Evolutionary conservation across 2,113 vertebrate species (phyloP).

Genomic region (Hippocampus abdominalis): DNA sequence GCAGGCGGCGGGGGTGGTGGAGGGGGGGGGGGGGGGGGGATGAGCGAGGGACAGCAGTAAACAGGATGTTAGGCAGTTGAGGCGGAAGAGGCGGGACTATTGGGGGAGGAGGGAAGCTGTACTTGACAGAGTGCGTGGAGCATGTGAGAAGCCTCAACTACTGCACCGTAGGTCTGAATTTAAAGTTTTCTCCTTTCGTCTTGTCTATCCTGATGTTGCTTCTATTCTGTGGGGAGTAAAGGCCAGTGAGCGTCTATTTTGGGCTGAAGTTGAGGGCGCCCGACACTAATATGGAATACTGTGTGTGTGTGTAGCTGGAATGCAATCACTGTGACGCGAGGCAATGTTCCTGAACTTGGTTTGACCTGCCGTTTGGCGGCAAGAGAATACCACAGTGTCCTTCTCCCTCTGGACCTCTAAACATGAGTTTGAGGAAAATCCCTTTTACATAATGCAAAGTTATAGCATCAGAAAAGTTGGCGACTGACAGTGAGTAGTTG

Average conservation of each 20-base stretch:
- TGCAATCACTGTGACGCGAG: conserved; percentile 47
- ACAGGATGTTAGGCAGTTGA: conserved; percentile 72
- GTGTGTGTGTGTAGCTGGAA: conserved; percentile 42
- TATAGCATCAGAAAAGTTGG: neutral
- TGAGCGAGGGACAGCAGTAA: conserved; percentile 71
- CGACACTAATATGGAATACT: conserved; percentile 9
- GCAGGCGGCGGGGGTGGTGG: neutral
- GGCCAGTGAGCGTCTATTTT: conserved; percentile 29
- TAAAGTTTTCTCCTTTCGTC: conserved; percentile 44
- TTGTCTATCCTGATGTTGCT: conserved; percentile 6
- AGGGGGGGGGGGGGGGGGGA: conserved; percentile 32
- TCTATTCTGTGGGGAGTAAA: conserved; percentile 36
- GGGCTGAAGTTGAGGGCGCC: neutral
- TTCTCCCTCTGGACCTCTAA: neutral
- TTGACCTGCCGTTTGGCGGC: conserved; percentile 54
- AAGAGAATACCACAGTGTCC: neutral
- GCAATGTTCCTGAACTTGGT: conserved; percentile 45
- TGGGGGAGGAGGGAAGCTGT: conserved; percentile 65
- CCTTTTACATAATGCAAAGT: conserved; percentile 12
- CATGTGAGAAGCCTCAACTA: conserved; percentile 67
- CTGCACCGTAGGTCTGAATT: conserved; percentile 73
- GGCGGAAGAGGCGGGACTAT: conserved; percentile 65
- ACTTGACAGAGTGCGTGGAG: conserved; percentile 61
- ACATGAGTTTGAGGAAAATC: neutral
- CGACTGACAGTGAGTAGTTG: neutral